These are phyloP conservation scores for Polypedilum pembai DNA, from an alignment of 1,140 invertebrate genomes.

Conservation along the genomic window DNA sequence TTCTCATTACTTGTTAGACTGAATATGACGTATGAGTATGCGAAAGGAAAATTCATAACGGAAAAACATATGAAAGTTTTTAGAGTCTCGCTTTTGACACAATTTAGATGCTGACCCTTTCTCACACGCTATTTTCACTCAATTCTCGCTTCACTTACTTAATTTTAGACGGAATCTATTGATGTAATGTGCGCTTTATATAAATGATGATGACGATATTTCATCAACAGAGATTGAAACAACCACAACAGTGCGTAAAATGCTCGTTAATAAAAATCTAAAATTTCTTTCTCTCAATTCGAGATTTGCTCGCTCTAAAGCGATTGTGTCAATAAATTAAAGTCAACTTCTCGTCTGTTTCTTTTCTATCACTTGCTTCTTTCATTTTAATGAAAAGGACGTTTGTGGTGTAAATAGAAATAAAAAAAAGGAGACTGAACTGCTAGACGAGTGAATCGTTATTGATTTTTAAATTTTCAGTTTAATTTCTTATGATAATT, in stretches of 20 bases:
- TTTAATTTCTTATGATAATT: too few species aligned
- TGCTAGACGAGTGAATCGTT: too few species aligned
- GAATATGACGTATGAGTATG: too few species aligned
- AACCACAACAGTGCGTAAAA: not conserved
- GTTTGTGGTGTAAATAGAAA: too few species aligned
- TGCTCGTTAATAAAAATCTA: not conserved
- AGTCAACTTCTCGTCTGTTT: not conserved
- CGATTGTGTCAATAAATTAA: slow-evolving; percentile 13
- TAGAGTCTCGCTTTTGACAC: too few species aligned
- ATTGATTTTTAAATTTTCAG: too few species aligned
- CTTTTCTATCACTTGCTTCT: too few species aligned
- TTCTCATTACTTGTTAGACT: too few species aligned
- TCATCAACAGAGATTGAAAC: not conserved
- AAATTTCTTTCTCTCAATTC: too few species aligned
- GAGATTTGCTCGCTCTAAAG: not conserved
- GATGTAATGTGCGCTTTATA: not conserved
- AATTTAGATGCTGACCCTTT: not conserved
- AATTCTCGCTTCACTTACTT: not conserved
- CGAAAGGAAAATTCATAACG: not conserved
- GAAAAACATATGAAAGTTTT: not conserved
- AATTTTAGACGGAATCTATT: slow-evolving; percentile 8
- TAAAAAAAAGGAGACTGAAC: too few species aligned
- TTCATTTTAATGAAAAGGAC: too few species aligned
- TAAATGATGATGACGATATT: not conserved
- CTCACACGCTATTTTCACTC: not conserved